Base-by-base conservation (phyloP, 2,797 vertebrate genomes). In the Gambelia wislizenii region DNA sequence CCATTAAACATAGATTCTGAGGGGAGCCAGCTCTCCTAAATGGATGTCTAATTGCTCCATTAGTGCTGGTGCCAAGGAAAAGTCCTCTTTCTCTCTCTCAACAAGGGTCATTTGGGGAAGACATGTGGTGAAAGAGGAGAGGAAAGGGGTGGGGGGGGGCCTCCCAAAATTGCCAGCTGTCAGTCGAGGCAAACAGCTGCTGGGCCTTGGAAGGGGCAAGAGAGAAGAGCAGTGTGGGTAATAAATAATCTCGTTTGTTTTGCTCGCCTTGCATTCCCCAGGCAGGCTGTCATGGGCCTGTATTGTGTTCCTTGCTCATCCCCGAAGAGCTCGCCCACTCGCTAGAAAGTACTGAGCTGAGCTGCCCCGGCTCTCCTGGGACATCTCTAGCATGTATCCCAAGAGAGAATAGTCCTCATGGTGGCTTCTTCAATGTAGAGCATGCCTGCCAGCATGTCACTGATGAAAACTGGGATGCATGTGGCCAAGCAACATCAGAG, bases 201-300 rank as follows among this genome's bases (percentile, higher is more conserved):
- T 9, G 1, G 77, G 16, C 22, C 64, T 64, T 0, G 77, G 27
- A 70, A 87, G 64, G 47, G 64, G 47, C 86, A 25, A 72, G 77
- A 81, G 77, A 80, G 64, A 79, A 69, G 56, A 79, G 78, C 39
- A n/a, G 52, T 7, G 33, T 2, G 47, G 82, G 67, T 52, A 49
- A 59, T 59, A 81, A 81, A 81, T 81, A 59, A 59, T 61, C 93
- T 52, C 84, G 80, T 92, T 95, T 93, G 94, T 96, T 96, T 94
- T 78, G 92, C 91, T 97, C 97, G 94, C 84, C 91, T 93, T 78
- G 82, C 95, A 95, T 97, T 97, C 96, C 93, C 84, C 20, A 87
- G 47, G 42, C 87, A 81, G 93, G 92, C 92, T 52, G 85, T 96
- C 94, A 96, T 81, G 89, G 92, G 85, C 92, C 91, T 69, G 77